These are phyloP conservation scores for Camarhynchus parvulus DNA, from an alignment of 2,113 vertebrate species.

Conservation along the genomic window DNA sequence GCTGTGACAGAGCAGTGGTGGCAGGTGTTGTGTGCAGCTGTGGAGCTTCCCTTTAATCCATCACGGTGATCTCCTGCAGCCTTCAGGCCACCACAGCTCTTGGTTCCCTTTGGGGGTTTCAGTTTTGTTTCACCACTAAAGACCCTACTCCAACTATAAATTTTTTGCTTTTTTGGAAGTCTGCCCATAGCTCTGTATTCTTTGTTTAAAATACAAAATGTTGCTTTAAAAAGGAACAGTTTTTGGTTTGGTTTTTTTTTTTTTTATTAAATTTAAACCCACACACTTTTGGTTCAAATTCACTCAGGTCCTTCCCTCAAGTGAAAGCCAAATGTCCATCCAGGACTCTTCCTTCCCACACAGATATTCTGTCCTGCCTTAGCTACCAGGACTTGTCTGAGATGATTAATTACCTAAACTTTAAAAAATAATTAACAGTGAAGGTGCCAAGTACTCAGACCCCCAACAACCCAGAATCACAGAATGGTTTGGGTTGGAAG, in stretches of 20 bases:
- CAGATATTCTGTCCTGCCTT: neutral
- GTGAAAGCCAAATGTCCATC: rapidly evolving
- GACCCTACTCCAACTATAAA: neutral
- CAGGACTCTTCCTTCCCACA: neutral
- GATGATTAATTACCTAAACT: neutral
- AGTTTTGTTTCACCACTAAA: neutral
- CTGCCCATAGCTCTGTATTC: too few species aligned
- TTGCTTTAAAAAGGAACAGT: neutral
- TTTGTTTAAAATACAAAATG: neutral
- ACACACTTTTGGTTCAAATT: neutral
- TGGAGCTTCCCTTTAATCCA: neutral
- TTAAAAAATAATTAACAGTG: neutral
- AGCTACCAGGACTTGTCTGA: neutral
- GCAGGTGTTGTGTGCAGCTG: conserved; percentile 25
- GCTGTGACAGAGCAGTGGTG: neutral
- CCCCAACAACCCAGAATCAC: rapidly evolving
- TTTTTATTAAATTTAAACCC: neutral
- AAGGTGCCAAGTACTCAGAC: neutral
- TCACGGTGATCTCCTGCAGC: neutral
- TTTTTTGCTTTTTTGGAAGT: neutral
- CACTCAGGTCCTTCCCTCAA: neutral
- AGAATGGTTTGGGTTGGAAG: neutral
- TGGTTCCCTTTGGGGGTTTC: neutral
- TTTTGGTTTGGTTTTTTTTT: neutral
- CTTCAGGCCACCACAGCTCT: neutral